Base-by-base conservation (phyloP, 2,888 invertebrate species). In the Clusia tigrina region DNA sequence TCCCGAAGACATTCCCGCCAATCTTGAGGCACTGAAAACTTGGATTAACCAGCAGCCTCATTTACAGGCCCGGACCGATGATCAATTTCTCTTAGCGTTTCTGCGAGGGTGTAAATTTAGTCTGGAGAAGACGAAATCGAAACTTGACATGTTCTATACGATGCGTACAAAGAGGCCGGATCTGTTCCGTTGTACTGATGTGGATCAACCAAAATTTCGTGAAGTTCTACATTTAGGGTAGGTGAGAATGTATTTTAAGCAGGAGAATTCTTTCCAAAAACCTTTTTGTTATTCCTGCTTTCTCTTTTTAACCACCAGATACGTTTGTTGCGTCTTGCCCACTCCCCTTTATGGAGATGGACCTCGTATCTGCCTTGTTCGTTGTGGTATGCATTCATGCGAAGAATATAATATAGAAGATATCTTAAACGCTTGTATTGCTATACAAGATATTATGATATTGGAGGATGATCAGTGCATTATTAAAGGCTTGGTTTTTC, bases 381-480 rank as follows among this genome's bases (percentile, higher is more conserved):
- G 88, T 46, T 72, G 85, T 10, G 88, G 87, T 0, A 55, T 75
- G 1, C 83, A 83, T 62, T 81, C 87, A 64, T 81, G 87, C 1
- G 80, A 84, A 1, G 79, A 84, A 70, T 85, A 81, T 60, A 81
- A 81, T 18, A 78, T 88, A 26, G 57, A 78, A 1, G 87, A 87
- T 64, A 70, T 88, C n/a, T 81, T 88, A 66, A 86, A 86, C 72
- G 80, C 86, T 9, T 85, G 85, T 3, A 85, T 86, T 65, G 87
- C 88, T 83, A 78, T 88, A 46, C 85, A 86, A 64, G 89, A 89
- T 71, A 86, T 89, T 63, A 72, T 86, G 58, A 71, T 89, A 69
- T 72, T 86, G n/a, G 89, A 89, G 72, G 89, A 89, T 72, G 90
- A 90, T 76, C 85, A 87, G 68, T 85, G 85, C 37, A 79, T 85